Evolutionary conservation across 2,888 invertebrate genomes (phyloP).

Genomic region (Coenonympha arcania): DNA sequence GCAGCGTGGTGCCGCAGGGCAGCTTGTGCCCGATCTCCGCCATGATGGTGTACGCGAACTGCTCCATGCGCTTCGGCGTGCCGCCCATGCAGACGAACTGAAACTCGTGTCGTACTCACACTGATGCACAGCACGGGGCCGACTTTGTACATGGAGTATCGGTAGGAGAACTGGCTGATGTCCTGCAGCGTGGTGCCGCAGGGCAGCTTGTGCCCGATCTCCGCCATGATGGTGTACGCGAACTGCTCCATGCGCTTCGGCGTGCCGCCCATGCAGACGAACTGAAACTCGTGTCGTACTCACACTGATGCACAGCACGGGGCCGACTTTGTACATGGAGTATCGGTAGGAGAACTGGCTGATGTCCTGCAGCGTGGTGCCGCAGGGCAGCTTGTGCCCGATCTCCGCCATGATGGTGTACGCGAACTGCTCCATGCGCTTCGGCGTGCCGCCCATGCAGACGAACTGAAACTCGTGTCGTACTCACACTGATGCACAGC

Average conservation of each 20-base stretch:
- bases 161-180: constrained; percentile 92
- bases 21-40: constrained; percentile 91
- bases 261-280: constrained; percentile 97
- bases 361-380: constrained; percentile 90
- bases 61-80: constrained; percentile 94
- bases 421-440: constrained; percentile 94
- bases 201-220: constrained; percentile 91
- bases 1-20: constrained; percentile 88
- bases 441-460: constrained; percentile 96
- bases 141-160: constrained; percentile 97
- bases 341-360: constrained; percentile 94
- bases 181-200: constrained; percentile 90
- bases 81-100: constrained; percentile 99
- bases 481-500: constrained; percentile 86
- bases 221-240: constrained; percentile 90
- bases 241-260: constrained; percentile 95
- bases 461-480: constrained; percentile 94
- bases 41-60: constrained; percentile 93
- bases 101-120: too few relatives aligned
- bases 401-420: constrained; percentile 92
- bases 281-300: too few relatives aligned
- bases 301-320: constrained; percentile 88
- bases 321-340: constrained; percentile 96
- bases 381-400: constrained; percentile 90
- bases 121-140: constrained; percentile 89